phyloP scores from a whole-genome alignment of 2,113 vertebrate genomes.

The Cercopithecus mona region DNA sequence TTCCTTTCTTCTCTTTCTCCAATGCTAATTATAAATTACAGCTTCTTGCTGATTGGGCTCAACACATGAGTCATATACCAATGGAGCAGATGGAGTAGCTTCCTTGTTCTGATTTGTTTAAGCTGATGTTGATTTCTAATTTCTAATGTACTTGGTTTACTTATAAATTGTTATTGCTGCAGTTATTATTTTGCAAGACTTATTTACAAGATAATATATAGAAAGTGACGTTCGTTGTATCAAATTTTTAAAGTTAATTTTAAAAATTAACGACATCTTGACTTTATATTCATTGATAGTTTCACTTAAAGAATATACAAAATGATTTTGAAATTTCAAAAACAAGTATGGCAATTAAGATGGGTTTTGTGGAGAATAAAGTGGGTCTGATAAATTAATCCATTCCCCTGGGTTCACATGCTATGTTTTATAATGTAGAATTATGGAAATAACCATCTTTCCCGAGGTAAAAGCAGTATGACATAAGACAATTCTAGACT shows the following conservation, averaged over 20 bases:
- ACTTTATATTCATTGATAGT: background rate
- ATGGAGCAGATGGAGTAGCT: background rate
- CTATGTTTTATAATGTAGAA: background rate
- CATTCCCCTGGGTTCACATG: background rate
- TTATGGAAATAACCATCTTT: background rate
- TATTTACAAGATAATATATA: background rate
- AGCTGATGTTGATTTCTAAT: background rate
- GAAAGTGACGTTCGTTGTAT: background rate
- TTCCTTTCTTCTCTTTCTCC: background rate
- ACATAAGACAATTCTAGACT: background rate
- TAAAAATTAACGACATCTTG: conserved; percentile 7
- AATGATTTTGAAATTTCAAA: conserved; percentile 26
- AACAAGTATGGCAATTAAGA: background rate
- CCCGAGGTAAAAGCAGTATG: background rate
- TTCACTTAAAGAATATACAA: background rate
- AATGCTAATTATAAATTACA: background rate
- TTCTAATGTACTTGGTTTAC: background rate
- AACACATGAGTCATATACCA: background rate
- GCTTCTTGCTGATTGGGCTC: background rate
- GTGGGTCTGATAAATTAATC: background rate
- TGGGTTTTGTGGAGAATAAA: background rate
- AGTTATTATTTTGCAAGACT: background rate
- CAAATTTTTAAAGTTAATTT: background rate
- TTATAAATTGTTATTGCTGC: background rate
- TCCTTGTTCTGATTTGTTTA: background rate